Percentiles rank a stretch among this genome's conserved stretches.
Conservation (phyloP, 1,140 invertebrate genomes). For the Potamilus streckersoni region DNA sequence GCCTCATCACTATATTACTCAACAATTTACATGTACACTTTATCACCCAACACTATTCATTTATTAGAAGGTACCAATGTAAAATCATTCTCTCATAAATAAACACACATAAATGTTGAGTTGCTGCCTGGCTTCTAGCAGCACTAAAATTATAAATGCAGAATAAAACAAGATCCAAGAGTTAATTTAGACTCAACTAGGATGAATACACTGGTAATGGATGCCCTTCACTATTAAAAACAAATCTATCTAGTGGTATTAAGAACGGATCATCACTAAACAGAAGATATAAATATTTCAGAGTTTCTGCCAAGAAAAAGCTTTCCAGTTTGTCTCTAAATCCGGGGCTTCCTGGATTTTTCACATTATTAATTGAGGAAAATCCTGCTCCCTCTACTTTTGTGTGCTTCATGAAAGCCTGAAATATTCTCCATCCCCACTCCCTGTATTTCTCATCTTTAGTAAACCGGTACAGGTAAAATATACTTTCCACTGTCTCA, state of each 20-base stretch:
- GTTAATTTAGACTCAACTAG: too few species aligned
- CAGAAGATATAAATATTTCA: conserved; percentile 98
- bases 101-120: too few species aligned
- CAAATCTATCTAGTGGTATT: conserved; percentile 94
- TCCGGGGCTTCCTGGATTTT: conserved; percentile 73
- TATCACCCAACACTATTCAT: too few species aligned
- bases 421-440: conserved; percentile 96
- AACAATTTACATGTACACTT: too few species aligned
- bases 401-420: conserved; percentile 89
- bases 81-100: too few species aligned
- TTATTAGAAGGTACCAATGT: too few species aligned
- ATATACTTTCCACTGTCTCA: conserved; percentile 98
- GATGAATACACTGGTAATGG: conserved; percentile 83
- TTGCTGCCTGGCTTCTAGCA: too few species aligned
- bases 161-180: too few species aligned
- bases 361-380: conserved; percentile 94
- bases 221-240: conserved; percentile 99
- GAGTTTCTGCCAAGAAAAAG: conserved; percentile 97
- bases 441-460: conserved; percentile 96
- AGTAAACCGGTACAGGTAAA: conserved; percentile 94
- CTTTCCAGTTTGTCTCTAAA: conserved; percentile 80
- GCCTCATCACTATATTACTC: too few species aligned
- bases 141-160: too few species aligned
- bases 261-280: conserved; percentile 92
- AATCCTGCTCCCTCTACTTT: conserved; percentile 88